Conservation (phyloP, 2,113 vertebrate genomes). For the Hemicordylus capensis region DNA sequence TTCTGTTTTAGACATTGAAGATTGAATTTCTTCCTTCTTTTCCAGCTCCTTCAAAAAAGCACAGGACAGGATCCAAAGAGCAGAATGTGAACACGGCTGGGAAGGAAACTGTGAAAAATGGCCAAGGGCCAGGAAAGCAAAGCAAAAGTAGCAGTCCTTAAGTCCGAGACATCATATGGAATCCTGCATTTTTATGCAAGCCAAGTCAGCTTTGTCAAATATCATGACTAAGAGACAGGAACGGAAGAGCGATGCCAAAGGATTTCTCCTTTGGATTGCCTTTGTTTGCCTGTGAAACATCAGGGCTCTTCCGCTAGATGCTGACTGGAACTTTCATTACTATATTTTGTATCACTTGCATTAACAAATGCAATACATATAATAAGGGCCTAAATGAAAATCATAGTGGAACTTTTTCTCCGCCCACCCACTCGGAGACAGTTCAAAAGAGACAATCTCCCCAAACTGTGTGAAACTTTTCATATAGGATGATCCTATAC, state of each 20-base stretch:
- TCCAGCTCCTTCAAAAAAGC: conserved; percentile 30
- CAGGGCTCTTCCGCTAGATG: neutral
- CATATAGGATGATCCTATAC: neutral
- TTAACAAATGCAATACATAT: neutral
- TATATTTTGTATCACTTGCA: neutral
- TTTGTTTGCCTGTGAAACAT: neutral
- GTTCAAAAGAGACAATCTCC: neutral
- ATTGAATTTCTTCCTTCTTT: neutral
- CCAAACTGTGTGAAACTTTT: neutral
- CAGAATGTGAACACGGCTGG: neutral
- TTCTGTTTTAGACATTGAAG: conserved; percentile 39
- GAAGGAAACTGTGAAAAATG: neutral
- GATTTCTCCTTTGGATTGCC: neutral
- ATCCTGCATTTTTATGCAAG: neutral
- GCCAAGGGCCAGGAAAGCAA: too few relatives aligned
- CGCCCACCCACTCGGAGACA: neutral
- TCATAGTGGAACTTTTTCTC: neutral
- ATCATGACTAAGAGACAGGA: neutral
- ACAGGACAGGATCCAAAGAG: neutral
- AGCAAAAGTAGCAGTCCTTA: neutral
- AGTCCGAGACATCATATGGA: neutral
- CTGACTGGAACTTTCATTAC: neutral
- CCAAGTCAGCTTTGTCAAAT: neutral
- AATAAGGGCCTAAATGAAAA: neutral
- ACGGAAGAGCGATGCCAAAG: neutral